A percentile compares a stretch with the other conserved stretches of the same genome.
Conservation (phyloP, 2,888 invertebrate species). For the Deroplatys truncata region DNA sequence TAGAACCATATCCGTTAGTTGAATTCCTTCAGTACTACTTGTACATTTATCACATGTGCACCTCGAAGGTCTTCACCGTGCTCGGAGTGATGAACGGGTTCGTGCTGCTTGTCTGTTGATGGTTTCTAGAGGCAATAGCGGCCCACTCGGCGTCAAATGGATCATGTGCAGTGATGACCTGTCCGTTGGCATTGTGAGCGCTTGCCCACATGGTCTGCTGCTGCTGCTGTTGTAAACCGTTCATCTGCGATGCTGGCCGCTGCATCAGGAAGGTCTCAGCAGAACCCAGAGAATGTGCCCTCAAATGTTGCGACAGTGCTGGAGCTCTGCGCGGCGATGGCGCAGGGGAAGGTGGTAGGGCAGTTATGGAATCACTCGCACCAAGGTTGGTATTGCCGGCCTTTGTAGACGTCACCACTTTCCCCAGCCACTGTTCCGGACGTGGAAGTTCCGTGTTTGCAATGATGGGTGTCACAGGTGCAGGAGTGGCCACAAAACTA, state of each 20-base stretch:
- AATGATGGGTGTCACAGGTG: slow-evolving; percentile 41
- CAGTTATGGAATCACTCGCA: slow-evolving; percentile 21
- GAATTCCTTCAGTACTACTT: not conserved
- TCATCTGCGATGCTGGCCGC: slow-evolving; percentile 17
- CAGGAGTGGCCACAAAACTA: slow-evolving; percentile 8
- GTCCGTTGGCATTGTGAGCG: slow-evolving; percentile 26
- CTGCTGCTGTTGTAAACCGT: not conserved
- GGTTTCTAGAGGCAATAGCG: slow-evolving; percentile 51
- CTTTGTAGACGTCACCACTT: slow-evolving; percentile 44
- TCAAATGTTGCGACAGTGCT: slow-evolving; percentile 47
- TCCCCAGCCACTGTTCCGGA: slow-evolving; percentile 80
- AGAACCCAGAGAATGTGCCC: slow-evolving; percentile 54
- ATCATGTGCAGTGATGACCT: slow-evolving; percentile 47
- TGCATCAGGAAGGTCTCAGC: slow-evolving; percentile 41
- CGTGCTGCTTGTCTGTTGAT: slow-evolving; percentile 47
- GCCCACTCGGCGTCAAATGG: slow-evolving; percentile 87
- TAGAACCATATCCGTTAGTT: not conserved
- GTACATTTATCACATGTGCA: slow-evolving; percentile 49
- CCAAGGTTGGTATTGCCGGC: slow-evolving; percentile 34
- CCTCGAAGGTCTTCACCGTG: slow-evolving; percentile 55
- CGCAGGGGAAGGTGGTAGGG: slow-evolving; percentile 31
- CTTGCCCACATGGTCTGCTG: slow-evolving; percentile 5
- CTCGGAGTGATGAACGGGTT: slow-evolving; percentile 57
- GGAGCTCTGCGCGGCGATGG: slow-evolving; percentile 50
- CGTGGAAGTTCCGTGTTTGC: slow-evolving; percentile 55